These are phyloP conservation scores for Chloroclysta siterata DNA, from an alignment of 2,888 invertebrate species.

Conservation along the genomic window DNA sequence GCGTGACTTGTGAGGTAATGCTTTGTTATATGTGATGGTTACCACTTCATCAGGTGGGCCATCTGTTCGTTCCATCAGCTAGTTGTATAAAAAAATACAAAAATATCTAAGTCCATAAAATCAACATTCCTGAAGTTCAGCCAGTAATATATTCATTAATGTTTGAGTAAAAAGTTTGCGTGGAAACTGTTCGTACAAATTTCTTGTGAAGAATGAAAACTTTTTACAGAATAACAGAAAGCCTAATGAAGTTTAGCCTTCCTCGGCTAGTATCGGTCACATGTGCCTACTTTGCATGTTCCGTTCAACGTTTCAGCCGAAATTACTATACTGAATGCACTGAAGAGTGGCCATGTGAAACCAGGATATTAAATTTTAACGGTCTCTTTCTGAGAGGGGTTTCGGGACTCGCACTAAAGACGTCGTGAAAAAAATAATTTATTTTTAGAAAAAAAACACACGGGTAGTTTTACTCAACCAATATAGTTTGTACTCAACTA, in stretches of 20 bases:
- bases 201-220: slow-evolving; percentile 8
- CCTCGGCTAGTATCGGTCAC: slow-evolving; percentile 36
- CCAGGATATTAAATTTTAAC: not conserved
- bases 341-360: slow-evolving; percentile 18
- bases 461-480: too few relatives aligned
- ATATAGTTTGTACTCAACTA: too few relatives aligned
- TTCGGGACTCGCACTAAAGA: too few relatives aligned
- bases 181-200: not conserved
- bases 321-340: slow-evolving; percentile 33
- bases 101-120: not conserved
- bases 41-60: too few relatives aligned
- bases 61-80: too few relatives aligned
- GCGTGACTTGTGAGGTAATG: too few relatives aligned
- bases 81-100: too few relatives aligned
- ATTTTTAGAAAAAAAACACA: not conserved
- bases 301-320: slow-evolving; percentile 38
- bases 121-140: not conserved
- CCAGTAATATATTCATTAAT: not conserved
- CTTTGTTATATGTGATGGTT: too few relatives aligned
- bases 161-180: not conserved
- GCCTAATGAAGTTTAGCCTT: slow-evolving; percentile 14
- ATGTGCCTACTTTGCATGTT: slow-evolving; percentile 45
- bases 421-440: not conserved
- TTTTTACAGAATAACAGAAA: slow-evolving; percentile 8
- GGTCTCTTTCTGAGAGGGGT: too few relatives aligned